phyloP scores from a whole-genome alignment of 2,888 invertebrate species.

The Nectonema munidae region DNA sequence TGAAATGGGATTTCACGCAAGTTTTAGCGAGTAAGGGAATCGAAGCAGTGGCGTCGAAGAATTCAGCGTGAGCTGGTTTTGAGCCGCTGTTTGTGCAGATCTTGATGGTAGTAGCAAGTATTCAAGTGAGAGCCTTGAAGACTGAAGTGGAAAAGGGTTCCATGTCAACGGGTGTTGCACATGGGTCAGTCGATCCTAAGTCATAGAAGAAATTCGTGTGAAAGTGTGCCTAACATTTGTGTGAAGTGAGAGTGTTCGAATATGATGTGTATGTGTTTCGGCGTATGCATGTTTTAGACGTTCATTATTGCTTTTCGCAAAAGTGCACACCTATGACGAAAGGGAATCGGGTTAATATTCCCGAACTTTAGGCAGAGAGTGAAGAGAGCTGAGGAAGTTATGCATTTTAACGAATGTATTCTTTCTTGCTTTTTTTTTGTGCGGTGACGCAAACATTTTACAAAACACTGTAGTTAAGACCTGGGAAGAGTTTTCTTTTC shows the following conservation, averaged over 20 bases:
- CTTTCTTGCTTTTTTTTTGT: too few relatives aligned
- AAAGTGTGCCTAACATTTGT: constrained; percentile 14
- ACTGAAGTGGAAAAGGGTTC: constrained; percentile 28
- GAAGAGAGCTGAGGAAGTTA: too few relatives aligned
- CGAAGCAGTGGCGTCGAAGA: constrained; percentile 31
- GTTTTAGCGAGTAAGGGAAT: constrained; percentile 32
- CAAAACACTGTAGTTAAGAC: constrained; percentile 18
- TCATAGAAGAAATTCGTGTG: constrained; percentile 14
- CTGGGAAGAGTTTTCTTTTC: constrained; percentile 26
- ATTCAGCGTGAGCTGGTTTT: constrained; percentile 29
- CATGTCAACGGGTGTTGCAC: constrained; percentile 29
- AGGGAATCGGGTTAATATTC: constrained; percentile 24
- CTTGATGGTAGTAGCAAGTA: constrained; percentile 40
- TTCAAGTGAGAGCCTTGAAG: constrained; percentile 31
- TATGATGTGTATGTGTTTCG: too few relatives aligned
- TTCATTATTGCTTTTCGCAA: constrained; percentile 15
- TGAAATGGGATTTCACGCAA: constrained; percentile 26
- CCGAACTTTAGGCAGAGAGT: too few relatives aligned
- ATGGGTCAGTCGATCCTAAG: constrained; percentile 21
- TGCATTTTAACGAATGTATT: too few relatives aligned
- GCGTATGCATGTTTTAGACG: too few relatives aligned
- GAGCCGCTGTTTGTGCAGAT: constrained; percentile 28
- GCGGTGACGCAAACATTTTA: too few relatives aligned
- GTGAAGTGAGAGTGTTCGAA: too few relatives aligned
- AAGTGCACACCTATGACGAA: constrained; percentile 18